Percentiles rank a stretch among this genome's conserved stretches.
Evolutionary conservation across 2,888 invertebrate species (phyloP).

Genomic region (Diabrotica balteata): DNA sequence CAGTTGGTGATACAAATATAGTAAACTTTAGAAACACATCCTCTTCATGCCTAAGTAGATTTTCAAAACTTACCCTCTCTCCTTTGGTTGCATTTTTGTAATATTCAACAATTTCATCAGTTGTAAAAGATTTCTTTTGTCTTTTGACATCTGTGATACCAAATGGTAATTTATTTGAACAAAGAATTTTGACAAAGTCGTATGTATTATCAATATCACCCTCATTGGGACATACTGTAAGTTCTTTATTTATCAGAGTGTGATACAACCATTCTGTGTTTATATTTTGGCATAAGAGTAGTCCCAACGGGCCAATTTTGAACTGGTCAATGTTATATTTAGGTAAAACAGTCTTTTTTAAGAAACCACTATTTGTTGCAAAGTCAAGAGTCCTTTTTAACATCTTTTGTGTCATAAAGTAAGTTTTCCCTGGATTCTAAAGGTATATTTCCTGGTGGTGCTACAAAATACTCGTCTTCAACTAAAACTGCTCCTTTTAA

Average conservation of each 20-base stretch:
- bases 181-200: conserved; percentile 55
- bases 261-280: conserved; percentile 65
- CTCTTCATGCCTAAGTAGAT: conserved; percentile 41
- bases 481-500: conserved; percentile 75
- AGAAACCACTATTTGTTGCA: conserved; percentile 41
- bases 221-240: conserved; percentile 59
- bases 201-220: conserved; percentile 50
- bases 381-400: conserved; percentile 35
- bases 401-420: conserved; percentile 48
- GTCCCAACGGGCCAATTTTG: conserved; percentile 62
- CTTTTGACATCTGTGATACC: conserved; percentile 57
- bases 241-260: conserved; percentile 61
- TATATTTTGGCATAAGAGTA: conserved; percentile 64
- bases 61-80: conserved; percentile 39
- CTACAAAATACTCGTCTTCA: conserved; percentile 92
- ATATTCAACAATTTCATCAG: conserved; percentile 31
- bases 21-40: conserved; percentile 55
- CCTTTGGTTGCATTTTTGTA: conserved; percentile 26
- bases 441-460: conserved; percentile 87
- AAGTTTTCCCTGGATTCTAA: conserved; percentile 63
- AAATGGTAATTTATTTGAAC: conserved; percentile 59
- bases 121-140: conserved; percentile 16
- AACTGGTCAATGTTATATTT: conserved; percentile 35
- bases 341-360: conserved; percentile 35
- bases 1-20: conserved; percentile 61